These are phyloP conservation scores for Stegodyphus mimosarum DNA, from an alignment of 1,140 invertebrate genomes.

Conservation along the genomic window DNA sequence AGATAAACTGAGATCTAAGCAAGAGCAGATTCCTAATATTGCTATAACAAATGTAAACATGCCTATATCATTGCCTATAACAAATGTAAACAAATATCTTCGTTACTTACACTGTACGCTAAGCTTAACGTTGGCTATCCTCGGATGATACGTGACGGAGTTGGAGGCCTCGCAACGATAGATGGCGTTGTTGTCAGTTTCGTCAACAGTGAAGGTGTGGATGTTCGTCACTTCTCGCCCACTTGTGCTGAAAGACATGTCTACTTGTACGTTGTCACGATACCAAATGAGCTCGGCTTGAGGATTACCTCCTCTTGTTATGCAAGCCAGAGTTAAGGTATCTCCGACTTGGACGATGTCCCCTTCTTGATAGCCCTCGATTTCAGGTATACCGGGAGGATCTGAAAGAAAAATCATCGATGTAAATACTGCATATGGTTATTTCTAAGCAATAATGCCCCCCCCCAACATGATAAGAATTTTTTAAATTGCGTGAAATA, in stretches of 20 bases:
- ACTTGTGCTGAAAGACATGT: conserved; percentile 48
- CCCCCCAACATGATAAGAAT: too few relatives aligned
- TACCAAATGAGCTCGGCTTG: conserved; percentile 94
- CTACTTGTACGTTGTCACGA: conserved; percentile 84
- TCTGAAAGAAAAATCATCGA: conserved; percentile 72
- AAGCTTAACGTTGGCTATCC: conserved; percentile 82
- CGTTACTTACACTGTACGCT: conserved; percentile 89
- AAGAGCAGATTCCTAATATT: too few relatives aligned
- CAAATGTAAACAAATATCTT: background rate
- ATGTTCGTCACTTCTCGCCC: conserved; percentile 58
- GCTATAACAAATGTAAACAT: too few relatives aligned
- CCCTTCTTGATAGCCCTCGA: conserved; percentile 89
- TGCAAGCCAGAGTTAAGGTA: conserved; percentile 86
- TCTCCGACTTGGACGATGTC: conserved; percentile 88
- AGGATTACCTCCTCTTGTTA: conserved; percentile 93
- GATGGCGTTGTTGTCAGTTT: conserved; percentile 90
- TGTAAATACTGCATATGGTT: background rate
- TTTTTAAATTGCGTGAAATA: too few relatives aligned
- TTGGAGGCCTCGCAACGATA: conserved; percentile 92
- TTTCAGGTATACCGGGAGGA: conserved; percentile 89
- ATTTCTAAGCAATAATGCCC: too few relatives aligned
- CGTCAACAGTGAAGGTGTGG: conserved; percentile 80
- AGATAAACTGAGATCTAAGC: too few relatives aligned
- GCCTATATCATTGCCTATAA: too few relatives aligned
- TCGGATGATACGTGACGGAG: conserved; percentile 83